Evolutionary conservation across 2,888 invertebrate species (phyloP).

Genomic region (Luffia ferchaultella): DNA sequence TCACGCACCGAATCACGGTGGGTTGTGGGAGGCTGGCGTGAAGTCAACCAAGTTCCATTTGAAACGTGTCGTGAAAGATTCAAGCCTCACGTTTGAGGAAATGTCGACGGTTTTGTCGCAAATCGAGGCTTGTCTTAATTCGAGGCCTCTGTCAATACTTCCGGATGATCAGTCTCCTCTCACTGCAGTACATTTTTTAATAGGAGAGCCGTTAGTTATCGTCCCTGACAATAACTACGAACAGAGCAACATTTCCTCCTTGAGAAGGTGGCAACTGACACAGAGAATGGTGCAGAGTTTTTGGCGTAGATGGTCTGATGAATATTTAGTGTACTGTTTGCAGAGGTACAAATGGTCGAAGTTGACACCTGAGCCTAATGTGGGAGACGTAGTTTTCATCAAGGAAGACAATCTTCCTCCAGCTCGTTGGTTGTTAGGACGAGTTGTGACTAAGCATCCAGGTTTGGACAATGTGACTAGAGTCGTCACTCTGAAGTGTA

Average conservation of each 20-base stretch:
- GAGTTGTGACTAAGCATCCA: not conserved
- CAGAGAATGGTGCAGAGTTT: no score
- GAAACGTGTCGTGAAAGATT: constrained; percentile 8
- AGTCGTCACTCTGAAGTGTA: no score
- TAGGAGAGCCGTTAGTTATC: no score
- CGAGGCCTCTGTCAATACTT: constrained; percentile 7
- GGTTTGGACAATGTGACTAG: not conserved
- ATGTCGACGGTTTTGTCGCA: constrained; percentile 7
- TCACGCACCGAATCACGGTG: constrained; percentile 13
- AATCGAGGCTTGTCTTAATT: constrained; percentile 9
- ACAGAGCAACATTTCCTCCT: no score
- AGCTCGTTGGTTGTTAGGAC: not conserved
- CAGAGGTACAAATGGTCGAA: no score
- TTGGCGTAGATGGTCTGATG: no score
- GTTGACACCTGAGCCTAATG: no score
- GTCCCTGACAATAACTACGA: no score
- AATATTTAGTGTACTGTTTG: no score
- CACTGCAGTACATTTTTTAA: no score
- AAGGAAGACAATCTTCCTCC: not conserved
- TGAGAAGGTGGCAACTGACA: no score
- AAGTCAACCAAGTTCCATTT: constrained; percentile 12
- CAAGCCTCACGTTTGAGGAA: constrained; percentile 9
- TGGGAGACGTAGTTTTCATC: not conserved
- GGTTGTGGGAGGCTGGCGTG: constrained; percentile 6
- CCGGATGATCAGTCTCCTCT: constrained; percentile 11